Percentiles rank a stretch among this genome's conserved stretches.
These are phyloP conservation scores for Phyto melanocephala DNA, from an alignment of 2,888 invertebrate genomes.

Conservation along the genomic window DNA sequence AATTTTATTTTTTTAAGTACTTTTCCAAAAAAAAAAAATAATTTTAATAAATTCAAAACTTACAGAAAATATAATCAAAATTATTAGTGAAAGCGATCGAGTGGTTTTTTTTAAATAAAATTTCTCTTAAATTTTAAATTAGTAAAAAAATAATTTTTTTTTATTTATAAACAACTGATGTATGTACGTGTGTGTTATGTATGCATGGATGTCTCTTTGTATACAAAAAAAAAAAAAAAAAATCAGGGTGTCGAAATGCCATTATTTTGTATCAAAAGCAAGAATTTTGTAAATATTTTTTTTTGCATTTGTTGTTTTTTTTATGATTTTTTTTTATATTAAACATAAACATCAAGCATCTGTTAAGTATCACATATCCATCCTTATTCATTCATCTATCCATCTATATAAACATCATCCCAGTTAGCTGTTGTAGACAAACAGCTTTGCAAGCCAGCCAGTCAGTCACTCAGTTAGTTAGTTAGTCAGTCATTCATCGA, in stretches of 20 bases:
- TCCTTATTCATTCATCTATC: slow-evolving; percentile 1
- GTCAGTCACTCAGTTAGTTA: neutral
- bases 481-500: slow-evolving; percentile 3
- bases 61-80: too few species aligned
- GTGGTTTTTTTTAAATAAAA: too few species aligned
- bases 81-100: too few species aligned
- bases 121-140: too few species aligned
- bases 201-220: too few species aligned
- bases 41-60: too few species aligned
- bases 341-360: slow-evolving; percentile 54
- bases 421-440: neutral
- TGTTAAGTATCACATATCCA: slow-evolving; percentile 58
- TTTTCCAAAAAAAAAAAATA: too few species aligned
- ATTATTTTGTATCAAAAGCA: slow-evolving; percentile 44
- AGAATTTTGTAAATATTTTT: slow-evolving; percentile 45
- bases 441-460: neutral
- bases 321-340: slow-evolving; percentile 29
- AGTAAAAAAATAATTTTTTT: too few species aligned
- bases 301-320: neutral
- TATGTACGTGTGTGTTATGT: too few species aligned
- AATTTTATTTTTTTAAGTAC: too few species aligned
- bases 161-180: too few species aligned
- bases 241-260: slow-evolving; percentile 49
- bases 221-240: neutral
- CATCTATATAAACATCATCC: neutral